phyloP scores from a whole-genome alignment of 2,888 invertebrate species.

The Phalangium opilio region DNA sequence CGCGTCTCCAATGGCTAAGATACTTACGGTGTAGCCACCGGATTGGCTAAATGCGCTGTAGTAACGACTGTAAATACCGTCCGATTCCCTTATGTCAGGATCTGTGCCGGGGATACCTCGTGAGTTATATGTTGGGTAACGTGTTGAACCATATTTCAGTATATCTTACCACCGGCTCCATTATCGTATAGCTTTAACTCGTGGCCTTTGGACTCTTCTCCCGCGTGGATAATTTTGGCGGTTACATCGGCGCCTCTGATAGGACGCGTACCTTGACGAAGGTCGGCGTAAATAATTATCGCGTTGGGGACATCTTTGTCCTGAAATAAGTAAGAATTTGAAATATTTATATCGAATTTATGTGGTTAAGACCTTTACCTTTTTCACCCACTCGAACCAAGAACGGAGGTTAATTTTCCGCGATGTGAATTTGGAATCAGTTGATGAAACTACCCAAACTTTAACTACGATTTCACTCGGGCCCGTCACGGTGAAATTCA shows the following conservation, averaged over 20 bases:
- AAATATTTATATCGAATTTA: too few species aligned
- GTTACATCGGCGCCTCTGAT: slow-evolving; percentile 23
- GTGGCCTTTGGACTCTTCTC: slow-evolving; percentile 23
- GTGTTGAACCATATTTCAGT: too few species aligned
- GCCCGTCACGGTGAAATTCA: too few species aligned
- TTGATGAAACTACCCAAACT: too few species aligned
- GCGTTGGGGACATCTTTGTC: background rate
- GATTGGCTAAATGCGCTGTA: slow-evolving; percentile 24
- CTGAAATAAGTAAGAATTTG: too few species aligned
- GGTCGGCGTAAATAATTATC: slow-evolving; percentile 10
- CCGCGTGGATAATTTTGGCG: slow-evolving; percentile 22
- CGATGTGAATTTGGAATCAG: too few species aligned
- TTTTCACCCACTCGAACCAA: too few species aligned
- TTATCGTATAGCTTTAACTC: slow-evolving; percentile 39
- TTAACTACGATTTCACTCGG: too few species aligned
- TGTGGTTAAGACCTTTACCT: too few species aligned
- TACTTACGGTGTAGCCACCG: slow-evolving; percentile 31
- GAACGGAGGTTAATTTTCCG: too few species aligned
- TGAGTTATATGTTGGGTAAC: too few species aligned
- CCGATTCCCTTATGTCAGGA: slow-evolving; percentile 46
- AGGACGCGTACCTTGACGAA: background rate
- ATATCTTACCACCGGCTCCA: slow-evolving; percentile 35
- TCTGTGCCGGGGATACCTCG: slow-evolving; percentile 26
- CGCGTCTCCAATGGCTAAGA: slow-evolving; percentile 12
- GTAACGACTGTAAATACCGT: slow-evolving; percentile 49